phyloP scores from a whole-genome alignment of 2,797 vertebrate species.

The Oreochromis mossambicus region DNA sequence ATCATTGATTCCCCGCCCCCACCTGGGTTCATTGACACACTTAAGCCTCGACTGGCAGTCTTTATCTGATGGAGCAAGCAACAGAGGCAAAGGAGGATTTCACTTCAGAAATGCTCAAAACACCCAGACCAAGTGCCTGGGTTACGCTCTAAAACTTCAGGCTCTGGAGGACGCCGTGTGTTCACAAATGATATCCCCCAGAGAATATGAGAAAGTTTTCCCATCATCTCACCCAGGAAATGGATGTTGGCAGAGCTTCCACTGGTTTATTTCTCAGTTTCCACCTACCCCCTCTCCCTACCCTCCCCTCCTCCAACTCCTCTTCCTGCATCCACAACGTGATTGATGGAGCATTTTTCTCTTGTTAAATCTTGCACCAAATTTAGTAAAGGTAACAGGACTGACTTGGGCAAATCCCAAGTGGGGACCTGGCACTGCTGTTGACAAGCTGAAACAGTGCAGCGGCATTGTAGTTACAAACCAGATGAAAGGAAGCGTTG shows the following conservation, averaged over 20 bases:
- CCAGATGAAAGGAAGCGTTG: conserved; percentile 43
- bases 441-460: conserved; percentile 59
- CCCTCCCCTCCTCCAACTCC: not conserved
- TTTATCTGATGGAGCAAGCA: conserved; percentile 64
- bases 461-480: conserved; percentile 33
- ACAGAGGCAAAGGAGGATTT: conserved; percentile 57
- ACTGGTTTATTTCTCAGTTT: conserved; percentile 62
- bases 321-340: conserved; percentile 41
- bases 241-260: conserved; percentile 55
- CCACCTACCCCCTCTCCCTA: not conserved
- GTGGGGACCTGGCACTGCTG: conserved; percentile 36
- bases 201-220: conserved; percentile 57
- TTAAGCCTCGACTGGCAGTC: conserved; percentile 64
- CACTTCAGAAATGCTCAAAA: conserved; percentile 52
- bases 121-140: conserved; percentile 30
- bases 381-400: conserved; percentile 66
- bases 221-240: conserved; percentile 69
- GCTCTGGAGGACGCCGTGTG: conserved; percentile 40
- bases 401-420: conserved; percentile 60
- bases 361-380: conserved; percentile 58
- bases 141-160: conserved; percentile 56
- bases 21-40: conserved; percentile 68
- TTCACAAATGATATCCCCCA: conserved; percentile 64
- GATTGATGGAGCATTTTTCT: conserved; percentile 71
- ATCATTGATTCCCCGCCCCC: conserved; percentile 57